These are phyloP conservation scores for Mus caroli DNA, from an alignment of 2,797 vertebrate genomes.

Conservation along the genomic window DNA sequence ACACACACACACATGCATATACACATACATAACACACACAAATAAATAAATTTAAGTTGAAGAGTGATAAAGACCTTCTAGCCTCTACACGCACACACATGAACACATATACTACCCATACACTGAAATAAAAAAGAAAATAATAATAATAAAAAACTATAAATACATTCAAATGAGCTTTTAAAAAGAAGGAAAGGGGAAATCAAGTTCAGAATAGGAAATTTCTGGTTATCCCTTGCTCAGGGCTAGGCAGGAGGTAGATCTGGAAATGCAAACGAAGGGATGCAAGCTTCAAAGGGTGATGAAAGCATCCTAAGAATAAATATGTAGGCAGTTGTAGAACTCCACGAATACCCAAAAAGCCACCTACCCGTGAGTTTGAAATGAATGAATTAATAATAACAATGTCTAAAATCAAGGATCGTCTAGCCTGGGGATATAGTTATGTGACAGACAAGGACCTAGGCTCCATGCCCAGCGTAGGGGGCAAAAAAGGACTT, in stretches of 20 bases:
- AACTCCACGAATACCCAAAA: not conserved
- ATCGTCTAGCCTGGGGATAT: too few species aligned
- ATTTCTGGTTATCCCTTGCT: not conserved
- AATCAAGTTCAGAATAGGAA: not conserved
- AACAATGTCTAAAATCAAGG: not conserved
- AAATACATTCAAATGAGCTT: not conserved
- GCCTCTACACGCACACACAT: not conserved
- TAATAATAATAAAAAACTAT: too few species aligned
- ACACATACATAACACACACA: not conserved
- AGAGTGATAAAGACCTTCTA: not conserved
- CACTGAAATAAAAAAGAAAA: not conserved
- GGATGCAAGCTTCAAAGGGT: not conserved
- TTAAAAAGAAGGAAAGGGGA: not conserved
- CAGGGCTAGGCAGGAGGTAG: not conserved
- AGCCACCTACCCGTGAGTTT: not conserved
- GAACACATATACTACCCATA: not conserved
- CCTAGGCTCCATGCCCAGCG: not conserved
- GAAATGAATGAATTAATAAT: not conserved
- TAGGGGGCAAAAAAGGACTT: too few species aligned
- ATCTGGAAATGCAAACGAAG: not conserved
- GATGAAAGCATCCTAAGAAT: not conserved
- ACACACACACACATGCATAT: not conserved
- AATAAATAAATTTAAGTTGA: not conserved
- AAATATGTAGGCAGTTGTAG: not conserved
- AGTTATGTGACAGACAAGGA: not conserved